phyloP scores from a whole-genome alignment of 2,113 vertebrate species.

The Crotalus helleri region DNA sequence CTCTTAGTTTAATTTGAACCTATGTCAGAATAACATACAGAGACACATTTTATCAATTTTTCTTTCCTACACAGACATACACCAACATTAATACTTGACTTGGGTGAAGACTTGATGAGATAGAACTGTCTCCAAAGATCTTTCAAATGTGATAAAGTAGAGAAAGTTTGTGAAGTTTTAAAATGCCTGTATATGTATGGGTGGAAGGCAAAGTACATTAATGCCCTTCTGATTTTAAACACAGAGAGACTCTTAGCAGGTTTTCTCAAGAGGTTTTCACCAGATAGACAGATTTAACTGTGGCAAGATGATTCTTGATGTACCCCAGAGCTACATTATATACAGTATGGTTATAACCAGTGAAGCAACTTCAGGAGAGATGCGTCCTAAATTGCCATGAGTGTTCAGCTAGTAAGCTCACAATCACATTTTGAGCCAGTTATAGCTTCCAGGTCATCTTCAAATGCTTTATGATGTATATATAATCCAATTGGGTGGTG shows the following conservation, averaged over 20 bases:
- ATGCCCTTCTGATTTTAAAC: background rate
- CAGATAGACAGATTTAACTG: background rate
- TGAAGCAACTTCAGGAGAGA: background rate
- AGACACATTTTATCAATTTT: background rate
- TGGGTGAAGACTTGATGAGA: background rate
- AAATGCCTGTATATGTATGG: background rate
- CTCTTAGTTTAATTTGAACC: background rate
- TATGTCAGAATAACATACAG: background rate
- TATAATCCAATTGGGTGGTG: background rate
- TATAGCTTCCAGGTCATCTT: background rate
- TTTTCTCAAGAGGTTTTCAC: background rate
- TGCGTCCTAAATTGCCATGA: background rate
- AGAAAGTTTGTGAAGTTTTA: background rate
- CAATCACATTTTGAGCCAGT: background rate
- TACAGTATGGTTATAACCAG: background rate
- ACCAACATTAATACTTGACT: background rate
- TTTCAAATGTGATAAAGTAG: background rate
- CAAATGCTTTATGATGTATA: background rate
- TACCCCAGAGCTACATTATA: background rate
- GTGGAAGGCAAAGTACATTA: background rate
- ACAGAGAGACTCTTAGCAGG: background rate
- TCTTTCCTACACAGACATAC: background rate
- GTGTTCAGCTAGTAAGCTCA: background rate
- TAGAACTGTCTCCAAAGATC: background rate
- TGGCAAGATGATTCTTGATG: background rate